These are phyloP conservation scores for Campodea augens DNA, from an alignment of 1,140 invertebrate species.

Conservation along the genomic window DNA sequence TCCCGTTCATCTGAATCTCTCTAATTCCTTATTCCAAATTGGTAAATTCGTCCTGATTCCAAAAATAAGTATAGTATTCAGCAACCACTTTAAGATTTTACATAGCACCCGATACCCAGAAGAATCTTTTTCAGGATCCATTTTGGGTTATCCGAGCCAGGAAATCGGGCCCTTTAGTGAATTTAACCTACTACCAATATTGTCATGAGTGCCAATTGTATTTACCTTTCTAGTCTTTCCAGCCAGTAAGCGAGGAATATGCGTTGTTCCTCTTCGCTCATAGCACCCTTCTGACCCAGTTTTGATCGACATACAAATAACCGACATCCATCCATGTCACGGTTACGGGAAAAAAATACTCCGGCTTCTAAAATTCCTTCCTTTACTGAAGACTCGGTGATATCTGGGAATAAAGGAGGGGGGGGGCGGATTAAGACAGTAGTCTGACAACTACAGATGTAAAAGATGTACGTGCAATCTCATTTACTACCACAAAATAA, in stretches of 20 bases:
- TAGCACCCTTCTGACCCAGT: constrained; percentile 50
- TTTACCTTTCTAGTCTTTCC: constrained; percentile 55
- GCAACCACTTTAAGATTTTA: neutral
- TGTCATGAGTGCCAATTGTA: constrained; percentile 7
- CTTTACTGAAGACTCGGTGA: constrained; percentile 42
- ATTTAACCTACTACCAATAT: constrained; percentile 3
- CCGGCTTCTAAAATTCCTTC: constrained; percentile 55
- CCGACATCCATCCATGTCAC: constrained; percentile 59
- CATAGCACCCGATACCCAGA: neutral
- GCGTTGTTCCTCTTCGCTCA: constrained; percentile 52
- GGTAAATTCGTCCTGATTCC: too few species aligned
- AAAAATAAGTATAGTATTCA: neutral
- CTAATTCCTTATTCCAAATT: too few species aligned
- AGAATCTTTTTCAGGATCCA: neutral
- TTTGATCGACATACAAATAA: constrained; percentile 56
- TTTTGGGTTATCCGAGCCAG: neutral
- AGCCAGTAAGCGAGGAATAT: constrained; percentile 72
- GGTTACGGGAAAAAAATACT: constrained; percentile 47
- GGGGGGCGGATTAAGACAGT: too few species aligned
- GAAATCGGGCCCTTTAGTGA: neutral
- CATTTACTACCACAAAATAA: too few species aligned
- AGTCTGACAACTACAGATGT: too few species aligned
- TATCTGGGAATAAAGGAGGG: constrained; percentile 34
- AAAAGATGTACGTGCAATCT: too few species aligned
- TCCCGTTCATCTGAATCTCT: too few species aligned